Evolutionary conservation across 2,113 vertebrate genomes (phyloP), one percentile per base, ranked within the genome.

Genomic region (Tyto alba): DNA sequence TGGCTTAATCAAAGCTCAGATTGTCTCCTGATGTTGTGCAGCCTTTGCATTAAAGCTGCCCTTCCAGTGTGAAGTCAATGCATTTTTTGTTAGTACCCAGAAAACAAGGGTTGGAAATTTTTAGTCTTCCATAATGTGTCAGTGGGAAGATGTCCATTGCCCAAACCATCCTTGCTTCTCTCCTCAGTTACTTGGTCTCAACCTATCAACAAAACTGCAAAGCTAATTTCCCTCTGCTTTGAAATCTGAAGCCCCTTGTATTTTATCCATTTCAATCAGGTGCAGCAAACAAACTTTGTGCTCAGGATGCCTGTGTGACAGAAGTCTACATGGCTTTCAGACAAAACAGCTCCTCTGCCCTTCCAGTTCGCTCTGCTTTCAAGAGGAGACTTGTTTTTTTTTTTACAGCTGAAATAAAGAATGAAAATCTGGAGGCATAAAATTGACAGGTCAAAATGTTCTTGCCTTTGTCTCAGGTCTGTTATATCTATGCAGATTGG

Each of bases 1-100:
- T 50, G 63, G 16, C 74, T 93, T 94, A 85, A 92, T 92, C 67
- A 85, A 81, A 96, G 86, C 43, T 87, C 36, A 40, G 3, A 29
- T 89, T 93, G 21, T 72, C n/a, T 80, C 66, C 55, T 85, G 55
- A 66, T 36, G 56, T 81, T 88, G 30, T 47, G 63, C 81, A 85
- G 40, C 23, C 25, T 77, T 60, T 67, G 32, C 4, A 1, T 55
- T 77, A 59, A 75, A 64, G 17, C 20, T 75, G 19, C 11, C 12
- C 30, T 71, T 81, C 15, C 20, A 64, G 18, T 14, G 5, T 71
- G 52, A 89, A 93, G 12, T 12, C 20, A 43, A 21, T 82, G 43
- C 20, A 38, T 40, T 48, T 79, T 86, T 71, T 40, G 6, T 43
- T 73, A 79, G 56, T 15, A 29, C 11, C 9, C 48, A 53, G 71